phyloP scores from a whole-genome alignment of 2,113 vertebrate species.

The Megalops atlanticus region DNA sequence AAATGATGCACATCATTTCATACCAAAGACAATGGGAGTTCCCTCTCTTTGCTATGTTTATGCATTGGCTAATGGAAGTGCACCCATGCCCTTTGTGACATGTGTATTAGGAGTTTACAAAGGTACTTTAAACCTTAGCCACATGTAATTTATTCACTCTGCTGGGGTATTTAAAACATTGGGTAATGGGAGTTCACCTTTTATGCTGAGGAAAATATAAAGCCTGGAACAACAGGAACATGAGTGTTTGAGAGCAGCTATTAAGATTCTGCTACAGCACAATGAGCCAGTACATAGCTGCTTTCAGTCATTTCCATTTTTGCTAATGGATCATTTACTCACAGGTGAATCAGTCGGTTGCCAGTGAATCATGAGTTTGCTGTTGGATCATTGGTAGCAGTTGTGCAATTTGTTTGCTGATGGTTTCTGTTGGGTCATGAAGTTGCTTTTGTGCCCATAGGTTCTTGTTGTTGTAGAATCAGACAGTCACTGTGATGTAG shows the following conservation, averaged over 20 bases:
- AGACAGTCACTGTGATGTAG: not conserved
- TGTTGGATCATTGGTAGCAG: not conserved
- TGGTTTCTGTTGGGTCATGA: not conserved
- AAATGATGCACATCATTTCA: slow-evolving; percentile 13
- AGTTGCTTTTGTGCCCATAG: no score
- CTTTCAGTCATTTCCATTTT: not conserved
- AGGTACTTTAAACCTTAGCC: not conserved
- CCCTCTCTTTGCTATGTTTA: not conserved
- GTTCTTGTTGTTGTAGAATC: no score
- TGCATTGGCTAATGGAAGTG: slow-evolving; percentile 1
- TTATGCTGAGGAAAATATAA: no score
- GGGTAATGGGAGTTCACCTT: not conserved
- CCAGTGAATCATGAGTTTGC: no score
- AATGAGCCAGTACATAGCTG: not conserved
- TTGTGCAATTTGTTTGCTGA: not conserved
- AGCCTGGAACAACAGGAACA: no score
- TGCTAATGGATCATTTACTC: not conserved
- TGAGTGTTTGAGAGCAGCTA: not conserved
- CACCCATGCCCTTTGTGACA: no score
- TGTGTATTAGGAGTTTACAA: no score
- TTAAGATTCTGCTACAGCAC: not conserved
- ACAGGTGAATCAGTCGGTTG: no score
- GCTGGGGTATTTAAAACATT: not conserved
- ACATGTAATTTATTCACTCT: not conserved
- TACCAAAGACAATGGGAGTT: slow-evolving; percentile 19